Evolutionary conservation across 2,797 vertebrate species (phyloP).

Genomic region (Erithacus rubecula): DNA sequence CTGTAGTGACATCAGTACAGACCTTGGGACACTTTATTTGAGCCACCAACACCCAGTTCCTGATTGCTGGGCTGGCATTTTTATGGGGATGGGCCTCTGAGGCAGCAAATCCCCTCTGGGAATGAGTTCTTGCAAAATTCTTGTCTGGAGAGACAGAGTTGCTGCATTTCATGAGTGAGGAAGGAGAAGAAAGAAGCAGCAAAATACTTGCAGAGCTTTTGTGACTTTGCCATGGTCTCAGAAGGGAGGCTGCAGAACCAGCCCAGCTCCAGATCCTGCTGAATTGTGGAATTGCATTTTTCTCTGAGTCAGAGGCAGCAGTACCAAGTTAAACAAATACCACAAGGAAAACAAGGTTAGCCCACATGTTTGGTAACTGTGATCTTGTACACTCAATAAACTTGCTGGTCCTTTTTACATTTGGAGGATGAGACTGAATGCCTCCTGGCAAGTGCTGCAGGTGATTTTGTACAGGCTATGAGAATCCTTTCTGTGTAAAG

Average conservation of each 20-base stretch:
- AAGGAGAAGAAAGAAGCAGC: not conserved
- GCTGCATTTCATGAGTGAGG: not conserved
- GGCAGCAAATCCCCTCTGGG: not conserved
- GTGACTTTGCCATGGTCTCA: not conserved
- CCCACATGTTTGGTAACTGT: not conserved
- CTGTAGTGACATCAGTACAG: not conserved
- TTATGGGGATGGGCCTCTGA: not conserved
- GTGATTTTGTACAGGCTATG: not conserved
- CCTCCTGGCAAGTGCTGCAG: not conserved
- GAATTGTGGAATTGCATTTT: not conserved
- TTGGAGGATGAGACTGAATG: not conserved
- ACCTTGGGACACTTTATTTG: not conserved
- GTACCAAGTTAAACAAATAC: constrained; percentile 15
- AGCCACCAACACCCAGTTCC: not conserved
- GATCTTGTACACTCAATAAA: not conserved
- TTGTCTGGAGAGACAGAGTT: not conserved
- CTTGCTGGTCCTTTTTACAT: not conserved
- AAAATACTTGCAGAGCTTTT: not conserved
- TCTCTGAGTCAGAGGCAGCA: not conserved
- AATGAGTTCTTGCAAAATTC: not conserved
- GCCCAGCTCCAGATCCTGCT: not conserved
- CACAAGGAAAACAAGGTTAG: not conserved
- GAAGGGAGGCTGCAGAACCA: not conserved
- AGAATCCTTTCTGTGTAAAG: not conserved
- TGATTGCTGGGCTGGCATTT: not conserved